A percentile compares a stretch with the other conserved stretches of the same genome.
Evolutionary conservation across 2,113 vertebrate species (phyloP).

Genomic region (Lycocorax pyrrhopterus): DNA sequence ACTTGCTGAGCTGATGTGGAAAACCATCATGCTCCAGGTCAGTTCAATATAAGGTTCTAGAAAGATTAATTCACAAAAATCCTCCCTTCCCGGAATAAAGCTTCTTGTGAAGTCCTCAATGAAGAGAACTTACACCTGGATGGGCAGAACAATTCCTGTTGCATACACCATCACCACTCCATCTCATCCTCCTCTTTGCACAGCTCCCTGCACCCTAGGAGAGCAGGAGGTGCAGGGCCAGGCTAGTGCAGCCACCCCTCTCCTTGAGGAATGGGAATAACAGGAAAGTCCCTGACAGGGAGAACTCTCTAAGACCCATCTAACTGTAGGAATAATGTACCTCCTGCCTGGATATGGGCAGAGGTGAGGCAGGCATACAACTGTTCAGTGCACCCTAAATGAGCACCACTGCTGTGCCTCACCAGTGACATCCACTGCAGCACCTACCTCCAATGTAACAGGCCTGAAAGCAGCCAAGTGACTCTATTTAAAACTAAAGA

Average conservation of each 20-base stretch:
- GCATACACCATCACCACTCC: not conserved
- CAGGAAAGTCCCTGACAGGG: not conserved
- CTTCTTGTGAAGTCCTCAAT: not conserved
- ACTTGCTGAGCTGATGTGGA: not conserved
- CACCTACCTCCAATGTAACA: not conserved
- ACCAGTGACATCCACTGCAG: not conserved
- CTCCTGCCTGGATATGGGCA: not conserved
- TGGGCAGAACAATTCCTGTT: not conserved
- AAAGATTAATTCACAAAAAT: not conserved
- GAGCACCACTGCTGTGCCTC: rapidly evolving
- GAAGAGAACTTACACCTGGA: rapidly evolving
- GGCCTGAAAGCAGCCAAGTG: not conserved
- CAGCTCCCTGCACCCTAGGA: rapidly evolving
- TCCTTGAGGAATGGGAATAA: not conserved
- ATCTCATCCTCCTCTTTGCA: not conserved
- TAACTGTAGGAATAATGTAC: not conserved
- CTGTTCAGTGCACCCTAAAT: not conserved
- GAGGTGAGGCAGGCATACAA: not conserved
- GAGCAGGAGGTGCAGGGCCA: not conserved
- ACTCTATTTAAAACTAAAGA: constrained; percentile 51
- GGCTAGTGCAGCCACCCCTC: not conserved
- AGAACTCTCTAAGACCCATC: not conserved
- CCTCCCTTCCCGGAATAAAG: not conserved
- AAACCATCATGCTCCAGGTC: not conserved
- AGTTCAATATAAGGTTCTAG: not conserved